Evolutionary conservation across 2,888 invertebrate genomes (phyloP).

Genomic region (Calliphora vomitoria): DNA sequence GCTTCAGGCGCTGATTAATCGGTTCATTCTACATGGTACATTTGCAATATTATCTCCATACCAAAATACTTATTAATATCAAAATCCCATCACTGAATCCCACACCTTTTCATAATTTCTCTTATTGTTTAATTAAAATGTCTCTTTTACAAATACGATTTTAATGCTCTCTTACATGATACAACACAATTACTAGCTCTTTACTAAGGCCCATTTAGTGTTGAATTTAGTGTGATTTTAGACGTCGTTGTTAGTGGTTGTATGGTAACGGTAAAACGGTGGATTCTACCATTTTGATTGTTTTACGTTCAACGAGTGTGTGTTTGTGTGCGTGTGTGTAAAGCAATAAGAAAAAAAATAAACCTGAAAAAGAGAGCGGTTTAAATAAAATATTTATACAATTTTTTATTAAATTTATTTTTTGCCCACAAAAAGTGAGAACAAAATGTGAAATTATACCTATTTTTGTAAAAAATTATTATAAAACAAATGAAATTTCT

Average conservation of each 20-base stretch:
- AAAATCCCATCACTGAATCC: slow-evolving; percentile 10
- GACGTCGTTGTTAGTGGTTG: slow-evolving; percentile 64
- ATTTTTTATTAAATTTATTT: slow-evolving; percentile 6
- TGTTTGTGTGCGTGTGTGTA: slow-evolving; percentile 50
- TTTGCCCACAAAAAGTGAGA: slow-evolving; percentile 15
- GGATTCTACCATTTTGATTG: slow-evolving; percentile 36
- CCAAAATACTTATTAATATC: background rate
- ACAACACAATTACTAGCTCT: slow-evolving; percentile 3
- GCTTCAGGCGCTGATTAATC: no score
- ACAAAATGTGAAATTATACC: background rate
- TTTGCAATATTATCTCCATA: no score
- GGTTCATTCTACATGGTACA: no score
- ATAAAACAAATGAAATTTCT: slow-evolving; percentile 21
- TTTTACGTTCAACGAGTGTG: slow-evolving; percentile 64
- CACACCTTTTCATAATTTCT: slow-evolving; percentile 40
- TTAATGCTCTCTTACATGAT: slow-evolving; percentile 10
- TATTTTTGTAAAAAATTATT: background rate
- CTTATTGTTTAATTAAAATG: background rate
- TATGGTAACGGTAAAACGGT: slow-evolving; percentile 54
- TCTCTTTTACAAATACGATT: background rate
- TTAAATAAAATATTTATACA: slow-evolving; percentile 43
- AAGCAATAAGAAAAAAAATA: slow-evolving; percentile 49
- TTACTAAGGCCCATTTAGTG: slow-evolving; percentile 13
- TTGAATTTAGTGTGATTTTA: slow-evolving; percentile 58
- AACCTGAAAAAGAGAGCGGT: slow-evolving; percentile 56